Percentiles rank a stretch among this genome's conserved stretches.
Evolutionary conservation across 2,113 vertebrate genomes (phyloP).

Genomic region (Cyanistes caeruleus): DNA sequence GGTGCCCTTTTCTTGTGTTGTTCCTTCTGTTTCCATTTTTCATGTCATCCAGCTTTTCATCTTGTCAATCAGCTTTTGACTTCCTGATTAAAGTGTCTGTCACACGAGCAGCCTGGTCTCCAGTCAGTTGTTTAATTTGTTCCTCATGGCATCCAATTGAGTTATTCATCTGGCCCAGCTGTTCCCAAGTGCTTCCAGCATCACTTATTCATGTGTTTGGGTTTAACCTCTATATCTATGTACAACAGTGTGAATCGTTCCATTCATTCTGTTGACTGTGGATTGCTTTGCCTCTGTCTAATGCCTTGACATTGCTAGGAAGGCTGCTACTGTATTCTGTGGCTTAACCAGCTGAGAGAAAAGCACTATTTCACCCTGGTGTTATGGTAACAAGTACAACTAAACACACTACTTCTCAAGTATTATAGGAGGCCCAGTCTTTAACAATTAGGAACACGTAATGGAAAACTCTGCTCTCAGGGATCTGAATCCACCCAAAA

Average conservation of each 20-base stretch:
- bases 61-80: conserved; percentile 89
- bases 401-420: conserved; percentile 66
- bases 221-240: conserved; percentile 82
- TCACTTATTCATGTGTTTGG: conserved; percentile 81
- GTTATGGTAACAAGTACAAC: conserved; percentile 72
- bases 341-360: conserved; percentile 55
- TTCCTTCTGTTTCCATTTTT: conserved; percentile 90
- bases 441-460: conserved; percentile 73
- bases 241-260: conserved; percentile 80
- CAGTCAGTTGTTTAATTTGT: conserved; percentile 86
- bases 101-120: conserved; percentile 80
- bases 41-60: conserved; percentile 88
- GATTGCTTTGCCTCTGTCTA: conserved; percentile 63
- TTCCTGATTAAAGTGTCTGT: conserved; percentile 89
- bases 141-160: conserved; percentile 86
- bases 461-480: conserved; percentile 71
- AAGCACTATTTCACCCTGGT: conserved; percentile 56
- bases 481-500: conserved; percentile 72
- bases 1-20: conserved; percentile 84
- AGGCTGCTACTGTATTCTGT: conserved; percentile 52
- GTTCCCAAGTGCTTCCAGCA: conserved; percentile 83
- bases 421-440: conserved; percentile 50
- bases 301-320: conserved; percentile 66
- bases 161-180: conserved; percentile 86
- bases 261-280: conserved; percentile 76